phyloP scores from a whole-genome alignment of 2,113 vertebrate species.

The Malurus cyaneus region DNA sequence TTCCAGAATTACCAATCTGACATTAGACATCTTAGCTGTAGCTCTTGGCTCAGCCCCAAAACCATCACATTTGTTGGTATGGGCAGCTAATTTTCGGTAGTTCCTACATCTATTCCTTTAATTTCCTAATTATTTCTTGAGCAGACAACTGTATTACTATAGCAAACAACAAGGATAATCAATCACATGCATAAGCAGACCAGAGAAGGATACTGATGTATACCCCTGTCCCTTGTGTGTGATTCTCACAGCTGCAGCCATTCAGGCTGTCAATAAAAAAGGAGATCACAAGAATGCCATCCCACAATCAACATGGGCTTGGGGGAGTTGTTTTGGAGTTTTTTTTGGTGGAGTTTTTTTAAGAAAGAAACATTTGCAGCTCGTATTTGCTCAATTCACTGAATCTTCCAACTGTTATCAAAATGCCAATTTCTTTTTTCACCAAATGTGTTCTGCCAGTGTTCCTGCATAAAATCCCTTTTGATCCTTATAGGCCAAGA shows the following conservation, averaged over 20 bases:
- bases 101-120: not conserved
- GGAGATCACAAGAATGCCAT: not conserved
- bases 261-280: not conserved
- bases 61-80: not conserved
- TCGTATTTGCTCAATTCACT: not conserved
- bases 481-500: not conserved
- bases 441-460: not conserved
- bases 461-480: not conserved
- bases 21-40: not conserved
- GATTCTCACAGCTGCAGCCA: not conserved
- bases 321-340: fast-evolving
- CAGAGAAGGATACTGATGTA: not conserved
- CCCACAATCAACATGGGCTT: fast-evolving
- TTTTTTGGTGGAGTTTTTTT: not conserved
- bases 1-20: not conserved
- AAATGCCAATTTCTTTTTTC: not conserved
- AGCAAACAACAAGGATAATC: not conserved
- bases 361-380: not conserved
- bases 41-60: not conserved
- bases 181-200: not conserved
- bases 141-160: not conserved
- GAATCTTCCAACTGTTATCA: not conserved
- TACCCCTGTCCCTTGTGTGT: not conserved
- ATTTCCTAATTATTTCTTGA: conserved; percentile 11
- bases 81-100: not conserved